These are phyloP conservation scores for Mycetomoellerius zeteki DNA, from an alignment of 1,140 invertebrate genomes.

Conservation along the genomic window DNA sequence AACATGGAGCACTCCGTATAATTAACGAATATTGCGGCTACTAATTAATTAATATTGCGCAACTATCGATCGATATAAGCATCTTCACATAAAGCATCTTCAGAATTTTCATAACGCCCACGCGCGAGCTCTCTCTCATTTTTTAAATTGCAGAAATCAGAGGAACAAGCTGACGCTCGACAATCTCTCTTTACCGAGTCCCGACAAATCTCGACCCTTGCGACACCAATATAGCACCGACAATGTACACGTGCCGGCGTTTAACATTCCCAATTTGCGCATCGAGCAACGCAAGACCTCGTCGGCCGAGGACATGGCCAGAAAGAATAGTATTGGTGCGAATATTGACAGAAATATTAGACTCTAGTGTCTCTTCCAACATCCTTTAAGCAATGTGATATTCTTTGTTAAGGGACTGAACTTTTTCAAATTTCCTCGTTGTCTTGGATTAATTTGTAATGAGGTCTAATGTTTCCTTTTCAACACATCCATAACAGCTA, in stretches of 20 bases:
- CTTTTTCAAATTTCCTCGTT: background rate
- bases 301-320: conserved; percentile 95
- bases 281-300: conserved; percentile 95
- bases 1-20: background rate
- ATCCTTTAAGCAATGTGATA: background rate
- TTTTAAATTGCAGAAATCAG: conserved; percentile 88
- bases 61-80: background rate
- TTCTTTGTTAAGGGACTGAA: background rate
- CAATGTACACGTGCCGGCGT: conserved; percentile 94
- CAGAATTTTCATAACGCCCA: background rate
- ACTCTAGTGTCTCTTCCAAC: background rate
- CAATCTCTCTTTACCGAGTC: conserved; percentile 91
- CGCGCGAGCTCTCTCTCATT: background rate
- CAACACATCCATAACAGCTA: background rate
- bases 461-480: background rate
- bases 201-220: conserved; percentile 91
- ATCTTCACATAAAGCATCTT: background rate
- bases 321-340: conserved; percentile 93
- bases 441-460: background rate
- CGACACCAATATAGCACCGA: conserved; percentile 95
- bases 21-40: conserved; percentile 32
- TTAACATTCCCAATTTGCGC: conserved; percentile 94
- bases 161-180: conserved; percentile 94
- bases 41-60: conserved; percentile 36
- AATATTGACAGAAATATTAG: conserved; percentile 1